These are phyloP conservation scores for Ibycter americanus DNA, from an alignment of 2,797 vertebrate genomes.

Conservation along the genomic window DNA sequence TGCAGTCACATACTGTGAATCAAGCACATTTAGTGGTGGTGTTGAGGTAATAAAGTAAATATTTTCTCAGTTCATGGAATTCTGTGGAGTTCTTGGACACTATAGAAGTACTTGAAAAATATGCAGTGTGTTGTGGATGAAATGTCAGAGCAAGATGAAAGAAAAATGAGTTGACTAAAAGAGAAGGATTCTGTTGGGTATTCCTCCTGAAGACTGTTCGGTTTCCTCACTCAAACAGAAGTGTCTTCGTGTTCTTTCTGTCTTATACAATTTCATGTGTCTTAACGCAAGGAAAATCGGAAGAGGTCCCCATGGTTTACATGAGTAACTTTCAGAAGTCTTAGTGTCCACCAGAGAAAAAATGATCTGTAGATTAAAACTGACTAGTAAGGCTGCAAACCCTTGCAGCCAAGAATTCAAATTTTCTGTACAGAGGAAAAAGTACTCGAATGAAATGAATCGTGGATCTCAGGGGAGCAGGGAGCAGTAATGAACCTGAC, in stretches of 20 bases:
- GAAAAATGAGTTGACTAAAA: not conserved
- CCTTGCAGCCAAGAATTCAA: not conserved
- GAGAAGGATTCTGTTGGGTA: not conserved
- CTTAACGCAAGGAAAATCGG: not conserved
- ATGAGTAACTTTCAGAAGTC: not conserved
- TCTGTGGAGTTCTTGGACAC: not conserved
- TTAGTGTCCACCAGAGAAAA: not conserved
- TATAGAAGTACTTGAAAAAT: not conserved
- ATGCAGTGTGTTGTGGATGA: not conserved
- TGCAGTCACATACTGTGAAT: not conserved
- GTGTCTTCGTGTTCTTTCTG: not conserved
- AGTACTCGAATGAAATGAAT: rapidly evolving
- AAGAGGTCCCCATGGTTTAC: not conserved
- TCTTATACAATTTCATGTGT: not conserved
- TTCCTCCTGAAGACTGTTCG: not conserved
- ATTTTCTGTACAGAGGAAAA: not conserved
- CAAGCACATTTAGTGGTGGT: not conserved
- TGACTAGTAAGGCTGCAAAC: not conserved
- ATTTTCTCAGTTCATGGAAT: not conserved
- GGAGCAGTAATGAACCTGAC: not conserved
- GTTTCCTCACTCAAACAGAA: not conserved
- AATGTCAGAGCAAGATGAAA: not conserved
- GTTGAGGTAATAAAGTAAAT: not conserved
- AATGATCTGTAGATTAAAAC: not conserved
- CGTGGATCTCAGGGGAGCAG: not conserved